Evolutionary conservation across 2,113 vertebrate genomes (phyloP).

Genomic region (Peromyscus polionotus): DNA sequence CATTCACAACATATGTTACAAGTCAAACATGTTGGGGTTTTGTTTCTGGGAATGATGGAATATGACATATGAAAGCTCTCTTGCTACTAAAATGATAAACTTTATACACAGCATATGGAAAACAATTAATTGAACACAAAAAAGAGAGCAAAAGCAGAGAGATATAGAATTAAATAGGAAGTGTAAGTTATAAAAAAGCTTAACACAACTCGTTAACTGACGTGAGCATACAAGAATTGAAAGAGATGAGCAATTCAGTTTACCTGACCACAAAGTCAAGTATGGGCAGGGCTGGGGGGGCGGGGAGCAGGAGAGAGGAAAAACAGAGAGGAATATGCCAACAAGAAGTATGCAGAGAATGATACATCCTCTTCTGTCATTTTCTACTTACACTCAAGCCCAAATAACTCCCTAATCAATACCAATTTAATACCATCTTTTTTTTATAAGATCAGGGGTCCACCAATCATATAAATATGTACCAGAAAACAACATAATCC

Average conservation of each 20-base stretch:
- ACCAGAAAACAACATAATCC: background rate
- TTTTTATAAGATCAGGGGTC: background rate
- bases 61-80: background rate
- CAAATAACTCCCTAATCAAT: background rate
- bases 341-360: background rate
- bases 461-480: background rate
- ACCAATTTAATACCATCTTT: background rate
- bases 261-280: background rate
- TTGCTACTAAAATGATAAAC: background rate
- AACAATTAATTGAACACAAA: background rate
- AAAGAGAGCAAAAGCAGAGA: background rate
- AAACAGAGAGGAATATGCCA: background rate
- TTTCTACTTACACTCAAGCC: background rate
- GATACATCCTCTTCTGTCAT: too few relatives aligned
- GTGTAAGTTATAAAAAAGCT: background rate
- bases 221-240: background rate
- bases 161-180: background rate
- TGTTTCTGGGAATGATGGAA: background rate
- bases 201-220: background rate
- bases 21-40: background rate
- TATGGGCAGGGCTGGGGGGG: background rate
- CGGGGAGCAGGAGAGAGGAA: background rate
- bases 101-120: background rate
- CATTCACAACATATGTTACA: background rate
- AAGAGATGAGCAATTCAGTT: background rate